Evolutionary conservation across 2,113 vertebrate species (phyloP).

Genomic region (Ornithorhynchus anatinus): DNA sequence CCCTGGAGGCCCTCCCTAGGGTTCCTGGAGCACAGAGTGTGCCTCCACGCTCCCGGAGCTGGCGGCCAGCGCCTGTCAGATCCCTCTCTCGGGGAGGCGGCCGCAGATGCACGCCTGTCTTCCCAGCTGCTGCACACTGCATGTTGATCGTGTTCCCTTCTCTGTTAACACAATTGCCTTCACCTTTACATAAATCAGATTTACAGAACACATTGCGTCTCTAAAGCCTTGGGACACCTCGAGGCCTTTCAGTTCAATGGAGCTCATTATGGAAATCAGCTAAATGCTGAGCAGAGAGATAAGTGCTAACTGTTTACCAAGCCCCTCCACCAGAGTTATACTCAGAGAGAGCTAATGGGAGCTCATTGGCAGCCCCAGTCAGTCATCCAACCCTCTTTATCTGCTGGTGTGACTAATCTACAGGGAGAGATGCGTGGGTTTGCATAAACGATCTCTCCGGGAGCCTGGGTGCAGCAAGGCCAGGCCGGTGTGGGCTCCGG

Average conservation of each 20-base stretch:
- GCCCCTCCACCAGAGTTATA: constrained; percentile 56
- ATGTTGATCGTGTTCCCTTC: constrained; percentile 17
- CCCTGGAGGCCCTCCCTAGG: too few species aligned
- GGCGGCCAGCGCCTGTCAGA: background rate
- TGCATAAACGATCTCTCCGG: background rate
- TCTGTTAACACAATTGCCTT: constrained; percentile 58
- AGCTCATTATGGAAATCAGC: constrained; percentile 79
- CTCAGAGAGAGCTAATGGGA: constrained; percentile 53
- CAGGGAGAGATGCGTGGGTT: constrained; percentile 3
- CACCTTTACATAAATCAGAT: constrained; percentile 69
- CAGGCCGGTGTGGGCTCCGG: rapidly evolving
- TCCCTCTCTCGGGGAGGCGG: background rate
- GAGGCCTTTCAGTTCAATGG: constrained; percentile 69
- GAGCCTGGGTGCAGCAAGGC: background rate
- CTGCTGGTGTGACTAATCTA: constrained; percentile 52
- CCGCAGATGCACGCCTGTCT: background rate
- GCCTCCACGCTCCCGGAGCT: background rate
- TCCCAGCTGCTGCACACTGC: background rate
- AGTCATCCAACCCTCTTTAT: constrained; percentile 62
- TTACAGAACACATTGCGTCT: constrained; percentile 57
- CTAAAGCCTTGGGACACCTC: constrained; percentile 65
- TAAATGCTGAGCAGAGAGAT: constrained; percentile 72
- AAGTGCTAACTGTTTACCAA: constrained; percentile 69
- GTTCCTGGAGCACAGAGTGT: constrained; percentile 5
- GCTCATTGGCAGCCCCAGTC: constrained; percentile 58